phyloP scores from a whole-genome alignment of 2,888 invertebrate genomes.

The Graphium colonna region DNA sequence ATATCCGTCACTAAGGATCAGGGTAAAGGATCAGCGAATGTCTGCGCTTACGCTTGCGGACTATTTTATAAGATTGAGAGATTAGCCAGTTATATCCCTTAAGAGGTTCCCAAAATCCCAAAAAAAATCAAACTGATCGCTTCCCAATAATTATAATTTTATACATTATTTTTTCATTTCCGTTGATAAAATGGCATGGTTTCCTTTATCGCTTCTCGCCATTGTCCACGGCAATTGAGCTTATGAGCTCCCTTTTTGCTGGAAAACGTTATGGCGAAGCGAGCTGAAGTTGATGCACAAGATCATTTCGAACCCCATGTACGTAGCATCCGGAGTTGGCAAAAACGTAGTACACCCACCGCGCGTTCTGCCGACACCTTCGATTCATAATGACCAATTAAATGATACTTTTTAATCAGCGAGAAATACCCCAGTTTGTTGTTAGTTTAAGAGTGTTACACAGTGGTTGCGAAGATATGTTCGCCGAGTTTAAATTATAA shows the following conservation, averaged over 20 bases:
- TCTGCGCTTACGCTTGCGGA: no score
- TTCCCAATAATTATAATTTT: no score
- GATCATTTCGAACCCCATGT: constrained; percentile 19
- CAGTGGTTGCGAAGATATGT: neutral
- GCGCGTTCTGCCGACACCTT: constrained; percentile 30
- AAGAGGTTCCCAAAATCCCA: no score
- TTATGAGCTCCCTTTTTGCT: constrained; percentile 6
- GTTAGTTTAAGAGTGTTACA: constrained; percentile 2
- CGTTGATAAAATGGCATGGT: no score
- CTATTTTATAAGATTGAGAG: no score
- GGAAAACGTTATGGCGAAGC: neutral
- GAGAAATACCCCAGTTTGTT: constrained; percentile 27
- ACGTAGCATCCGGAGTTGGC: constrained; percentile 23
- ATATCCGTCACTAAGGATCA: no score
- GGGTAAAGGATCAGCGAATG: no score
- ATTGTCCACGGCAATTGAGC: constrained; percentile 1
- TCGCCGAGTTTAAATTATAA: no score
- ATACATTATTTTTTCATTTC: no score
- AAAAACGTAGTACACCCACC: constrained; percentile 26
- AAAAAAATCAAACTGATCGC: no score
- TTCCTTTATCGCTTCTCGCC: neutral
- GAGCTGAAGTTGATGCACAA: constrained; percentile 6
- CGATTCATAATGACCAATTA: constrained; percentile 31
- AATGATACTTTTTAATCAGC: constrained; percentile 33
- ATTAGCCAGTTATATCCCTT: no score